Evolutionary conservation across 2,113 vertebrate species (phyloP), one percentile per base, ranked within the genome.

Genomic region (Perca flavescens): DNA sequence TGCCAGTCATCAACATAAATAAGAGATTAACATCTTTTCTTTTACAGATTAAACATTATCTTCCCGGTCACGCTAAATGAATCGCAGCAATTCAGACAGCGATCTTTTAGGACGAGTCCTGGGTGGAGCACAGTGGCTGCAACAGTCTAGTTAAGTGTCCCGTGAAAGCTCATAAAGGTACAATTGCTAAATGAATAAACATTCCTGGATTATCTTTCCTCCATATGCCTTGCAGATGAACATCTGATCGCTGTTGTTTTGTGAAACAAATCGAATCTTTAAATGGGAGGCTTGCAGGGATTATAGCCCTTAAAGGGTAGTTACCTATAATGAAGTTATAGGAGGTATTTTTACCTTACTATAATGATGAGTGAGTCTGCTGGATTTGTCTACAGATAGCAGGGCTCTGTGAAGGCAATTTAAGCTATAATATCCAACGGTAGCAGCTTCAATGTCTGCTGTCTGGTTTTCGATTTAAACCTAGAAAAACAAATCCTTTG

Each of bases 21-120:
- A 91, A 90, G 88, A 90, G 76, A 94, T 93, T 87, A 92, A 88
- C 79, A 74, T 89, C 86, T 90, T 88, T 90, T 88, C 84, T 89
- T 82, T 74, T 69, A 84, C 87, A 90, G 86, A 92, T 91, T 92
- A 87, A 89, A 92, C 84, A 91, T 91, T 84, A 91, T 91, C 86
- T 90, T 81, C 66, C 69, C 19, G 21, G 0, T 58, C 73, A 13
- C 25, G 4, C 53, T 21, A 80, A 89, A 87, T 82, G 64, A 91
- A 91, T 63, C 31, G 34, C 71, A 57, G 52, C 62, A 68, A 68
- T 84, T 82, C 57, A 77, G 28, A 72, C 63, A 56, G 47, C 5
- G 10, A 70, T 87, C 58, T 58, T 85, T 88, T 75, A 54, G 57
- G 74, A 74, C 0, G 47, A 74, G 69, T 58, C 74, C 74, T 11